phyloP scores from a whole-genome alignment of 2,797 vertebrate genomes.

The Nannoperca obscura region DNA sequence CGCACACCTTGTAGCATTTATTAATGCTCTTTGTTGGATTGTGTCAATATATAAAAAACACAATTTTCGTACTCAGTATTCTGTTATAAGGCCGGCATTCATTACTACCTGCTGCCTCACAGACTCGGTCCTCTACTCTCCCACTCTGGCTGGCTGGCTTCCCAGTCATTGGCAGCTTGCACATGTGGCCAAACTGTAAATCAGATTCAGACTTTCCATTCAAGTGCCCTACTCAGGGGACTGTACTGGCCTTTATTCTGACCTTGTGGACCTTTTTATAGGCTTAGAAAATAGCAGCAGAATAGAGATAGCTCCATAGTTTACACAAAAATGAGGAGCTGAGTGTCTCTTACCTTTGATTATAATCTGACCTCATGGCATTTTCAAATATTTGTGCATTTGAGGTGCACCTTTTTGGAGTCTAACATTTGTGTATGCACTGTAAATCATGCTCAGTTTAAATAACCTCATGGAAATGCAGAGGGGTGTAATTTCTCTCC shows the following conservation, averaged over 20 bases:
- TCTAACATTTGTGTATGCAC: constrained; percentile 42
- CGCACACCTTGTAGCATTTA: constrained; percentile 10
- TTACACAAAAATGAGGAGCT: constrained; percentile 70
- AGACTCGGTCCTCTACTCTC: constrained; percentile 57
- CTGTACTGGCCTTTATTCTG: constrained; percentile 78
- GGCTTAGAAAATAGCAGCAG: constrained; percentile 74
- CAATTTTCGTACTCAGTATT: constrained; percentile 14
- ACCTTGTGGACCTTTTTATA: constrained; percentile 81
- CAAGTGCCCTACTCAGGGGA: constrained; percentile 76
- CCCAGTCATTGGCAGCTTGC: constrained; percentile 76
- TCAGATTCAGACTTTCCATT: constrained; percentile 84
- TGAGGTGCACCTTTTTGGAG: constrained; percentile 44
- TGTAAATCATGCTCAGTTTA: constrained; percentile 57
- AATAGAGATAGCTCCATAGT: constrained; percentile 66
- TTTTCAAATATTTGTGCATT: constrained; percentile 70
- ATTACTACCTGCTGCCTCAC: constrained; percentile 65
- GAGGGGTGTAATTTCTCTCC: constrained; percentile 30
- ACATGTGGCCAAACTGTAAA: constrained; percentile 82
- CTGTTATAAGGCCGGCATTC: constrained; percentile 40
- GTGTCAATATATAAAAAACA: constrained; percentile 9
- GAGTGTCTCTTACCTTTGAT: constrained; percentile 78
- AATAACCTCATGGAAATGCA: constrained; percentile 41
- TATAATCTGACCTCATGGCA: constrained; percentile 76
- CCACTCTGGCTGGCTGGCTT: constrained; percentile 67
- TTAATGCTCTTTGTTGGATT: constrained; percentile 19